These are phyloP conservation scores for Nothoprocta perdicaria DNA, from an alignment of 2,113 vertebrate genomes.

Conservation along the genomic window DNA sequence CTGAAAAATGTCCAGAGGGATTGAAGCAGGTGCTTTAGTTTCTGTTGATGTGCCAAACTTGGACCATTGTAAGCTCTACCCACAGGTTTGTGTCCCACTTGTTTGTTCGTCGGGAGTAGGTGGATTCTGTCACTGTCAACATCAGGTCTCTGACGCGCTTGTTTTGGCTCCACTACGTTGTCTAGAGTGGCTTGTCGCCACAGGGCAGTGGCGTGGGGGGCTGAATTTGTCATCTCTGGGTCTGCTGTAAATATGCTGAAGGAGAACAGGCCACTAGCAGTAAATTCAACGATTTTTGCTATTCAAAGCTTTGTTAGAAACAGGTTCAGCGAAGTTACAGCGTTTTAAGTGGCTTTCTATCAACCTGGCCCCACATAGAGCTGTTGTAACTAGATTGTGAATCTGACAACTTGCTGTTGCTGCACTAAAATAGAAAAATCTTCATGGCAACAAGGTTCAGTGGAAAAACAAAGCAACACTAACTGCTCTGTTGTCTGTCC, in stretches of 20 bases:
- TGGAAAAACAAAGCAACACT: constrained; percentile 64
- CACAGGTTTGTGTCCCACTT: constrained; percentile 10
- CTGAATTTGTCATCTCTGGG: constrained; percentile 9
- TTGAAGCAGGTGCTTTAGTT: constrained; percentile 64
- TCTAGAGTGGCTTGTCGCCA: neutral
- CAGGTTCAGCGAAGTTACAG: neutral
- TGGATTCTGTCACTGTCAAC: constrained; percentile 7
- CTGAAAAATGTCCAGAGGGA: constrained; percentile 20
- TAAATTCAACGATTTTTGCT: neutral
- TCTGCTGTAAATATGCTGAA: neutral
- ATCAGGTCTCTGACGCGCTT: neutral
- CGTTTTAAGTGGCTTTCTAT: neutral
- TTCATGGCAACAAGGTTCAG: constrained; percentile 37
- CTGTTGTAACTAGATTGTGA: neutral
- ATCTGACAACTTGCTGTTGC: constrained; percentile 52
- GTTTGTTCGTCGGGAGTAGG: constrained; percentile 23
- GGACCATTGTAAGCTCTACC: constrained; percentile 53
- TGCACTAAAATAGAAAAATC: constrained; percentile 40
- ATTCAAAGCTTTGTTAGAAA: constrained; percentile 11
- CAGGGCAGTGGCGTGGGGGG: neutral
- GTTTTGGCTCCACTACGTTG: constrained; percentile 7
- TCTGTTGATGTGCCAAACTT: constrained; percentile 76
- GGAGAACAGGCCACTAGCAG: neutral
- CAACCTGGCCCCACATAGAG: neutral
- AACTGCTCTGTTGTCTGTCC: constrained; percentile 38